phyloP scores from a whole-genome alignment of 2,888 invertebrate genomes.

The Horisme vitalbata region DNA sequence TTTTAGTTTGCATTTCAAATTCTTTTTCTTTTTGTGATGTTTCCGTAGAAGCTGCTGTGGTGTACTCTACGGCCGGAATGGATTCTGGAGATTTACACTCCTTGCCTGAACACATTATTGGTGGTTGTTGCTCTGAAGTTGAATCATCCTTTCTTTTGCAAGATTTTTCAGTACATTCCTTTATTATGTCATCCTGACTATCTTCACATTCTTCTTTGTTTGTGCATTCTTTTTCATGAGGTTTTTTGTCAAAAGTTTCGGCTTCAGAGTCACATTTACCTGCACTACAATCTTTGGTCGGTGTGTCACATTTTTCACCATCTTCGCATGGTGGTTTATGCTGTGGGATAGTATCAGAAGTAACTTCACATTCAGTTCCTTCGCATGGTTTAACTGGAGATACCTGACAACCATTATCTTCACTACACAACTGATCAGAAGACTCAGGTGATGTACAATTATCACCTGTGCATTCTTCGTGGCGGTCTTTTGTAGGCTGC shows the following conservation, averaged over 20 bases:
- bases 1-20: slow-evolving; percentile 16
- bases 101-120: slow-evolving; percentile 44
- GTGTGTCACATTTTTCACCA: slow-evolving; percentile 34
- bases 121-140: slow-evolving; percentile 35
- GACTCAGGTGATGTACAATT: slow-evolving; percentile 27
- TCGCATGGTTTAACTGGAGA: slow-evolving; percentile 40
- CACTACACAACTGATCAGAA: slow-evolving; percentile 14
- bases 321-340: slow-evolving; percentile 32
- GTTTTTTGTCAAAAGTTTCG: slow-evolving; percentile 1
- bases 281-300: slow-evolving; percentile 27
- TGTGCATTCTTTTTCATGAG: slow-evolving; percentile 9
- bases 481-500: slow-evolving; percentile 25
- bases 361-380: slow-evolving; percentile 40
- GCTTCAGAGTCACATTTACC: slow-evolving; percentile 15
- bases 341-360: slow-evolving; percentile 26
- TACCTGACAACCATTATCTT: slow-evolving; percentile 28
- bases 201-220: slow-evolving; percentile 37
- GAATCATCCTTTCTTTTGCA: slow-evolving; percentile 54
- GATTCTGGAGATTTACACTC: slow-evolving; percentile 38
- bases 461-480: slow-evolving; percentile 34
- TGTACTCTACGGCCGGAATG: slow-evolving; percentile 12
- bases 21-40: slow-evolving; percentile 11
- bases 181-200: slow-evolving; percentile 31
- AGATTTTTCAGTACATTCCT: slow-evolving; percentile 51
- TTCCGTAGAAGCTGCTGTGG: slow-evolving; percentile 3